These are phyloP conservation scores for Sesia bembeciformis DNA, from an alignment of 2,888 invertebrate species.

Conservation along the genomic window DNA sequence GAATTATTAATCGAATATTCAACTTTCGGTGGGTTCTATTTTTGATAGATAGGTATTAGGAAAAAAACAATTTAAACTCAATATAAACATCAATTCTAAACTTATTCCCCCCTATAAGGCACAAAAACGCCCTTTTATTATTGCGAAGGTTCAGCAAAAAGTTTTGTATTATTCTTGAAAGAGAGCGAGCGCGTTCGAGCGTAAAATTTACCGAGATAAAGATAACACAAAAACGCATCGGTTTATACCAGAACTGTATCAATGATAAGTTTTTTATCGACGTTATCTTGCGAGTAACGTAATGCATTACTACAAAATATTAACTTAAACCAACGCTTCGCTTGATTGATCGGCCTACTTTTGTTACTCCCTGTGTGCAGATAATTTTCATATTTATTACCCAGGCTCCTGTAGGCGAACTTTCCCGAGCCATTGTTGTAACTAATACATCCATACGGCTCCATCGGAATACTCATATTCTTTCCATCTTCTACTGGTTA, in stretches of 20 bases:
- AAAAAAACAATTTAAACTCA: too few relatives aligned
- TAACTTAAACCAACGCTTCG: background rate
- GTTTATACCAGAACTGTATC: background rate
- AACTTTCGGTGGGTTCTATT: too few relatives aligned
- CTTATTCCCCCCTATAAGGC: background rate
- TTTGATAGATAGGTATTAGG: too few relatives aligned
- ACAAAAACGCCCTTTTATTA: background rate
- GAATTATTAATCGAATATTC: too few relatives aligned
- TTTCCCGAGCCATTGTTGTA: too few relatives aligned
- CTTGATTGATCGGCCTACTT: background rate
- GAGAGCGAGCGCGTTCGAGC: conserved; percentile 8
- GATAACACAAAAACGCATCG: conserved; percentile 1
- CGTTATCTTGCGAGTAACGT: conserved; percentile 7
- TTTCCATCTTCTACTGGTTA: too few relatives aligned
- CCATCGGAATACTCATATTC: too few relatives aligned
- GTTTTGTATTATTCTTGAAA: background rate
- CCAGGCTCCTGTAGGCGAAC: too few relatives aligned
- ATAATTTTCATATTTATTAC: too few relatives aligned
- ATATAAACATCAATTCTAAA: background rate
- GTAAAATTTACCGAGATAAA: conserved; percentile 14
- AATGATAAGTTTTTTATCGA: conserved; percentile 2
- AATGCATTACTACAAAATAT: background rate
- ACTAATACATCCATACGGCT: too few relatives aligned
- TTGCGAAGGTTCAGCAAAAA: background rate
- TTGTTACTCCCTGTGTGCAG: background rate